Evolutionary conservation across 2,797 vertebrate genomes (phyloP), one percentile per base, ranked within the genome.

Genomic region (Melanotaenia parkinsoni): DNA sequence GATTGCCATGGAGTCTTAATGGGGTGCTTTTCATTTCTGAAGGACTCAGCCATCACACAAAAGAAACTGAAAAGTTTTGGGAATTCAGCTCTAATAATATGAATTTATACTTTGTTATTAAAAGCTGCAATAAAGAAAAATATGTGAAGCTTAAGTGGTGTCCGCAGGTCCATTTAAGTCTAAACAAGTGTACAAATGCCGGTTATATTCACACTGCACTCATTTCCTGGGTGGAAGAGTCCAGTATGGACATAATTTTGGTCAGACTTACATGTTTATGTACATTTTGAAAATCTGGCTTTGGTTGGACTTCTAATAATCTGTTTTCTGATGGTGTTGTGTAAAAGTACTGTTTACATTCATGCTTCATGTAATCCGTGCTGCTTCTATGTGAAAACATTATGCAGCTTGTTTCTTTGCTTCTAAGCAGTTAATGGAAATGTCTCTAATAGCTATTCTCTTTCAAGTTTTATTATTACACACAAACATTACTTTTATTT

Each of bases 401-500:
- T 13, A 38, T 13, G 11, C 12, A 37, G 35, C 35, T 37, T 37
- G 8, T 35, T 35, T 7, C 8, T 33, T 33, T 33, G 32, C 32
- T 37, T 37, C 35, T 9, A 37, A 37, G 8, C 8, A 37, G 35
- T 37, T 37, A 37, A 7, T 43, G 40, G 40, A 43, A 43, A 43
- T 6, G 4, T 4, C 40, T 11, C 3, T 40, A 40, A 40, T 13
- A 33, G 32, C 5, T 33, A 40, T 40, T 40, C 35, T 10, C 35
- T 37, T 10, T 37, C 35, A 37, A 43, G 4, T 43, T 40, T 43
- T 14, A 5, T 43, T 43, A 1, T 43, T 32, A 28, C 40, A 6
- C 24, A n/a, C 26, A 16, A 22, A 0, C 35, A 30, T 18, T 6
- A 13, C 1, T 30, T 28, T 57, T 2, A 32, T 16, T 54, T 1